Conservation (phyloP, 2,797 vertebrate species). For the Sarcoramphus papa region DNA sequence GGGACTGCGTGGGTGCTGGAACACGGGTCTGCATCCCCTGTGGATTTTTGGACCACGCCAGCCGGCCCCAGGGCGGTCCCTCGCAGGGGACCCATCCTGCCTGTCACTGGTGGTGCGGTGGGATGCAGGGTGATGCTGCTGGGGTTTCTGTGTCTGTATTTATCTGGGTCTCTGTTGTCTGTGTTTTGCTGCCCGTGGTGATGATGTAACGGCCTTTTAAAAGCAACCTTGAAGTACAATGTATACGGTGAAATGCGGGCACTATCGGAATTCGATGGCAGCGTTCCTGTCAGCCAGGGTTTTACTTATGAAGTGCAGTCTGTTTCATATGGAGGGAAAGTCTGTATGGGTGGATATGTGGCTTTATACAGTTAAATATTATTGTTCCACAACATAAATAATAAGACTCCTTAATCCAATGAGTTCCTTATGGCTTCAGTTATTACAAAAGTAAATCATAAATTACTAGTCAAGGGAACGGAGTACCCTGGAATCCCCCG, state of each 20-base stretch:
- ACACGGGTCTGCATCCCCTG: rapidly evolving
- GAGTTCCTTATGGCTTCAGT: slow-evolving; percentile 5
- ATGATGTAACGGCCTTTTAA: slow-evolving; percentile 22
- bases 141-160: not conserved
- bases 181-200: not conserved
- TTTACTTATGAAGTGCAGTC: not conserved
- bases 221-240: not conserved
- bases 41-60: not conserved
- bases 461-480: not conserved
- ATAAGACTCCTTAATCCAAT: not conserved
- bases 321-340: not conserved
- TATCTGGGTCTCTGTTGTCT: not conserved
- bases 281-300: not conserved
- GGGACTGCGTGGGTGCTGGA: not conserved
- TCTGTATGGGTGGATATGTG: not conserved
- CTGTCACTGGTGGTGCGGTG: not conserved
- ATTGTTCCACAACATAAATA: slow-evolving; percentile 10
- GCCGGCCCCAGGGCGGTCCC: not conserved
- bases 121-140: not conserved
- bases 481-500: not conserved
- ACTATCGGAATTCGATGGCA: slow-evolving; percentile 17
- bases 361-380: slow-evolving; percentile 1
- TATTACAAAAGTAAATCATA: not conserved
- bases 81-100: not conserved
- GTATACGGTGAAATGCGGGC: not conserved